Base-by-base conservation (phyloP, 2,797 vertebrate species). In the Sebastes reedi region DNA sequence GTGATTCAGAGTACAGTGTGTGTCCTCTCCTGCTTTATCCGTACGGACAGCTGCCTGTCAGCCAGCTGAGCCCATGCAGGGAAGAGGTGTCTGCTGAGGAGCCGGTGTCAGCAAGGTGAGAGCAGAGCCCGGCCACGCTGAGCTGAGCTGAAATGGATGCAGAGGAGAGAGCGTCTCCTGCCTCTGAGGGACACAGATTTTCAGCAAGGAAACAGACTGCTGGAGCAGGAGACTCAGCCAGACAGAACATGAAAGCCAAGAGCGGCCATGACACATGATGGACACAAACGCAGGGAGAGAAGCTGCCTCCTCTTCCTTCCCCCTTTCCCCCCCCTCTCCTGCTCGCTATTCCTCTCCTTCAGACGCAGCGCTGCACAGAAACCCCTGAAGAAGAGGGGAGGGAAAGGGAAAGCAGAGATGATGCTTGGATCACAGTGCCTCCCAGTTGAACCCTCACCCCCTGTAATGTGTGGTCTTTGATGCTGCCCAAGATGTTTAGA, bases 201-300 rank as follows among this genome's bases (percentile, higher is more conserved):
- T 83, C 80, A 83, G 81, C 61, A 12, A 94, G 92, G 92, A 93
- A 93, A 91, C 86, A 82, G 87, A 90, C 88, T 73, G 92, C 90
- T 94, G 94, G 92, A 95, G 93, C 95, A 94, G 93, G 93, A 95
- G 93, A 94, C 92, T 93, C 93, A 93, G 92, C 88, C 94, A 93
- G 94, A 95, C 94, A 95, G 92, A 95, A 95, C 94, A 94, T 88
- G 89, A 95, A 94, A 94, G 89, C 90, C 88, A 89, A 87, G 84
- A 94, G 91, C 79, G 67, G 90, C 93, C 94, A 89, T 95, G 95
- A 96, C 94, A 95, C 93, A 89, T 95, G 94, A 96, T 93, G 94
- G 94, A 95, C 94, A 94, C 90, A 86, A 91, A 91, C 50, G 78
- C 85, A 76, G 81, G 79, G 82, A 76, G 88, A 89, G 79, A 84